Base-by-base conservation (phyloP, 64 coral and sea anemone species). In the Dendronephthya gigantea region DNA sequence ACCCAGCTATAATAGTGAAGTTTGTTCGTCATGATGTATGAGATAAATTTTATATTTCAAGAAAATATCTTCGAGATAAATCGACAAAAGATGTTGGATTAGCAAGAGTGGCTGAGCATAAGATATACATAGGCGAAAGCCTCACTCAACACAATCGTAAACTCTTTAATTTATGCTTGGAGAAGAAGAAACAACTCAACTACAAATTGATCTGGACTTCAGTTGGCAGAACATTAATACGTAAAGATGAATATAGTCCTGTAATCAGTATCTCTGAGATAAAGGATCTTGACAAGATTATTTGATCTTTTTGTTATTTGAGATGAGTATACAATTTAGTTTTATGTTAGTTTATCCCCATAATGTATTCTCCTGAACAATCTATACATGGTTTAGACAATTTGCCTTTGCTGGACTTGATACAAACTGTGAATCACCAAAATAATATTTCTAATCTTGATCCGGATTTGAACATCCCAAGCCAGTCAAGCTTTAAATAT, bases 201-300 rank as follows among this genome's bases (percentile, higher is more conserved):
- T 87, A 40, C 29, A 87, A 87, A 35, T 87, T 87, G 22, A 87
- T 87, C 29, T 87, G 86, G 86, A 87, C 86, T 43, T 49, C 12
- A 33, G 37, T 39, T 23, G 69, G 47, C 10, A 85, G 50, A 16
- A 52, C 50, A 52, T 56, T 49, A 59, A 35, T 85, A 12, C 9
- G 84, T 29, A 68, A 85, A 33, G 84, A 85, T 17, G 31, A 33
- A 19, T 33, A 59, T 36, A 35, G 35, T 15, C 83, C 83, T 25
- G 34, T 35, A 23, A 85, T 30, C 12, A 30, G 22, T 11, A 74
- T 74, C 30, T 13, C 13, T 9, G 13, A 11, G 11, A 25, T 19
- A 30, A 12, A 16, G 22, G 68, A 74, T 74, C 11, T 74, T 27
- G 68, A 74, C 68, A 74, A 19, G 32, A 74, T 19, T n/a, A n/a